These are phyloP conservation scores for Oryzias curvinotus DNA, from an alignment of 2,113 vertebrate species.

Conservation along the genomic window DNA sequence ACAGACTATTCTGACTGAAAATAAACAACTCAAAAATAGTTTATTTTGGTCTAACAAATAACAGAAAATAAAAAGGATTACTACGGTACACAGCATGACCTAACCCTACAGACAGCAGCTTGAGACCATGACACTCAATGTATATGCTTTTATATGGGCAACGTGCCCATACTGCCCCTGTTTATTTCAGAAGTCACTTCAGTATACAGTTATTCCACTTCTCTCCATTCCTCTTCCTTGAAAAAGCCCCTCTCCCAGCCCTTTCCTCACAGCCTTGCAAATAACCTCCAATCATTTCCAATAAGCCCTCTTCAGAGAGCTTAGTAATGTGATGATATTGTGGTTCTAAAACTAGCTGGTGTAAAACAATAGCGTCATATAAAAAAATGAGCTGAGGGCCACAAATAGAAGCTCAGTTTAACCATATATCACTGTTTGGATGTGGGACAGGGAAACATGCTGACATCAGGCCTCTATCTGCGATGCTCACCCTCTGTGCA, in stretches of 20 bases:
- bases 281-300: conserved; percentile 75
- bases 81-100: conserved; percentile 46
- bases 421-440: conserved; percentile 70
- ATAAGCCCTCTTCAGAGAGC: conserved; percentile 66
- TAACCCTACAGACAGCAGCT: conserved; percentile 25
- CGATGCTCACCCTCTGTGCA: conserved; percentile 71
- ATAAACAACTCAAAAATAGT: conserved; percentile 41
- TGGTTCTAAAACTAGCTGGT: conserved; percentile 68
- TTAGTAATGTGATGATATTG: conserved; percentile 69
- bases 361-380: conserved; percentile 63
- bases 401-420: conserved; percentile 56
- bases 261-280: conserved; percentile 54
- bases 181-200: conserved; percentile 31
- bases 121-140: conserved; percentile 40
- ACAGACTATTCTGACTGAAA: neutral
- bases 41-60: conserved; percentile 34
- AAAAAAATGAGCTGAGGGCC: conserved; percentile 50
- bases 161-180: conserved; percentile 7
- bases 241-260: conserved; percentile 34
- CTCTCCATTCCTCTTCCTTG: conserved; percentile 10
- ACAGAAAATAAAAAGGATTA: conserved; percentile 50
- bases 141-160: conserved; percentile 29
- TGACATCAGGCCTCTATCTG: conserved; percentile 70
- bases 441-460: conserved; percentile 69
- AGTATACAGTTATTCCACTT: conserved; percentile 4